phyloP scores from a whole-genome alignment of 2,797 vertebrate species.

The Hippocampus kuda region DNA sequence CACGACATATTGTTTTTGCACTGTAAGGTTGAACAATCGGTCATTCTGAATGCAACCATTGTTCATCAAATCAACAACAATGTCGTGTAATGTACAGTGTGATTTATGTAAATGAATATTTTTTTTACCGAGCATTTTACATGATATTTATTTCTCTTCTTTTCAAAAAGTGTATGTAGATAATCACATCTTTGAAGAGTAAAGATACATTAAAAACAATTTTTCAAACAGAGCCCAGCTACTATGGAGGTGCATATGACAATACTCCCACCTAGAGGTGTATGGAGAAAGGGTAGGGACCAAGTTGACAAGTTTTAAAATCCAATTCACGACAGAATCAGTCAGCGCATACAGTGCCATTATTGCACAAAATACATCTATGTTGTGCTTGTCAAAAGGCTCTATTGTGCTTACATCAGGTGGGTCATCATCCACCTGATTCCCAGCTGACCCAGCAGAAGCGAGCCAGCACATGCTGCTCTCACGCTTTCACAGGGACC shows the following conservation, averaged over 20 bases:
- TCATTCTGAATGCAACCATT: neutral
- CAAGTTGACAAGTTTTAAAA: constrained; percentile 3
- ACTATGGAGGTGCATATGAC: constrained; percentile 47
- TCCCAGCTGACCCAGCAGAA: constrained; percentile 57
- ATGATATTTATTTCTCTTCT: constrained; percentile 1
- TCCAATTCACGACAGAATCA: constrained; percentile 28
- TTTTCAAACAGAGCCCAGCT: neutral
- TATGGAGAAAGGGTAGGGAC: constrained; percentile 17
- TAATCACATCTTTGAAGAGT: neutral
- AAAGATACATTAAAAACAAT: neutral
- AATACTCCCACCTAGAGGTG: constrained; percentile 69
- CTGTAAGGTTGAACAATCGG: neutral
- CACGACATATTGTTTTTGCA: neutral
- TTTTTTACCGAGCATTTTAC: neutral
- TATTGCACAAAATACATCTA: neutral
- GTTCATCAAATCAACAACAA: neutral
- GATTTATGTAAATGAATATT: neutral
- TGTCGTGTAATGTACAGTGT: constrained; percentile 20
- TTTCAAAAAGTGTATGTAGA: neutral
- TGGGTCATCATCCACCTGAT: constrained; percentile 45
- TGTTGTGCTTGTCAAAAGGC: constrained; percentile 33
- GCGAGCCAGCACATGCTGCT: constrained; percentile 45
- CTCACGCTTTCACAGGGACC: constrained; percentile 43
- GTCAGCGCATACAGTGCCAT: neutral
- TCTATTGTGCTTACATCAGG: constrained; percentile 53